Base-by-base conservation (phyloP, 2,113 vertebrate species). In the Aptenodytes forsteri region DNA sequence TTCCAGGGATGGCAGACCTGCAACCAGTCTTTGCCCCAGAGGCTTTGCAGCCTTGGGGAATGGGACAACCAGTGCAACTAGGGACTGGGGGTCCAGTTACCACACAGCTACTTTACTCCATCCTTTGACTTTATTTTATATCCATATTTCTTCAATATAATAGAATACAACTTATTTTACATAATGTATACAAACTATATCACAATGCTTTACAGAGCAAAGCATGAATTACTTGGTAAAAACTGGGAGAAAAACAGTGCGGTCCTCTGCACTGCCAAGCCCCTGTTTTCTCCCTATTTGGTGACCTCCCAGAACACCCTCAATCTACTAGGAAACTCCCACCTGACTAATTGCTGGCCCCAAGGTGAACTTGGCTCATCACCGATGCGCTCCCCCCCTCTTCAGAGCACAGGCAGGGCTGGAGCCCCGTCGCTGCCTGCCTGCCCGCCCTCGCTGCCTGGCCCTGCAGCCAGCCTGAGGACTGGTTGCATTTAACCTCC, bases 121-220 rank as follows among this genome's bases (percentile, higher is more conserved):
- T 87, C 95, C 50, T 96, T 94, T 59, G 46, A 92, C 83, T 97
- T 97, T 97, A 97, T 97, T 97, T 97, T 92, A 93, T 78, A 94
- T 87, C 55, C 5, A 2, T 75, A 78, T 81, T 90, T 96, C 66
- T 95, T 86, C 72, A 94, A 23, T 97, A 83, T 61, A 90, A 83
- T 96, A 97, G 96, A 97, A 90, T 94, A 95, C 96, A 96, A 64
- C 23, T 97, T 97, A 96, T 92, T 96, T 93, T 97, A 97, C 96
- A 97, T 88, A 73, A 90, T 80, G 90, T 95, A 69, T 73, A 97
- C 95, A 97, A 96, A 97, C 88, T 97, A 95, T 96, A 92, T 97
- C 92, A 97, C 94, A 97, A 73, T 92, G 90, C 94, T 97, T 96
- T 94, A 94, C 93, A 95, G 92, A 89, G 88, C 92, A 90, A 97